Percentiles rank a stretch among this genome's conserved stretches.
Conservation (phyloP, 1,140 invertebrate species). For the Zaprionus davidi region DNA sequence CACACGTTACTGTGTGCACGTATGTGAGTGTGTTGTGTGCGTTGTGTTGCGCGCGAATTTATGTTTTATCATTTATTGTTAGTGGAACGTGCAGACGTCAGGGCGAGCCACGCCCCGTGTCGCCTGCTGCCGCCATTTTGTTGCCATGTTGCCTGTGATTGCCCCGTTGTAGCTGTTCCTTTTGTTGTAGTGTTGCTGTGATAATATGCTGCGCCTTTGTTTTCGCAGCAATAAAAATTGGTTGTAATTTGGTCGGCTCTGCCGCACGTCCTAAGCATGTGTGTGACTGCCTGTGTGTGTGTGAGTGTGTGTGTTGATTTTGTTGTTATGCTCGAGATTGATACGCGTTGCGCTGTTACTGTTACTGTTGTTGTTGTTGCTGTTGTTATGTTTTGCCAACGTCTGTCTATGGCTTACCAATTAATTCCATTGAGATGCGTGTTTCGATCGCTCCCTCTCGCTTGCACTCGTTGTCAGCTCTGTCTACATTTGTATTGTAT, state of each 20-base stretch:
- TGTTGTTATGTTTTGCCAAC: constrained; percentile 42
- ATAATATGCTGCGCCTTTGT: constrained; percentile 81
- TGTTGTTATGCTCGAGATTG: constrained; percentile 66
- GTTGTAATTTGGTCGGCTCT: constrained; percentile 73
- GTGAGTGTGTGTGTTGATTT: constrained; percentile 29
- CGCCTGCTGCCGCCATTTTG: constrained; percentile 63
- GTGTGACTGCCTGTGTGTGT: constrained; percentile 24
- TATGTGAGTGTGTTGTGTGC: background rate
- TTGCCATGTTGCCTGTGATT: constrained; percentile 41
- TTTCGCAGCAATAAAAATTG: constrained; percentile 82
- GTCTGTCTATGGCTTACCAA: constrained; percentile 61
- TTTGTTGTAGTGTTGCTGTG: constrained; percentile 31
- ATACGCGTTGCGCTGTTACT: constrained; percentile 55
- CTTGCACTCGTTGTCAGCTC: constrained; percentile 32
- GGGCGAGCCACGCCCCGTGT: constrained; percentile 65
- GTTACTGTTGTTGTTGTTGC: constrained; percentile 45
- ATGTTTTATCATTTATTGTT: constrained; percentile 83
- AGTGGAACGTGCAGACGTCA: constrained; percentile 72
- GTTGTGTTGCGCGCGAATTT: constrained; percentile 66
- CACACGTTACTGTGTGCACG: background rate
- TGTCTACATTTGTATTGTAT: constrained; percentile 63
- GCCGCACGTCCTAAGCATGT: constrained; percentile 22
- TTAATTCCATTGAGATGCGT: constrained; percentile 79
- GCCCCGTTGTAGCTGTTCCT: constrained; percentile 5
- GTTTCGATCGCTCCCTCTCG: constrained; percentile 53